Conservation (phyloP, 2,113 vertebrate species). For the Nothoprocta perdicaria region DNA sequence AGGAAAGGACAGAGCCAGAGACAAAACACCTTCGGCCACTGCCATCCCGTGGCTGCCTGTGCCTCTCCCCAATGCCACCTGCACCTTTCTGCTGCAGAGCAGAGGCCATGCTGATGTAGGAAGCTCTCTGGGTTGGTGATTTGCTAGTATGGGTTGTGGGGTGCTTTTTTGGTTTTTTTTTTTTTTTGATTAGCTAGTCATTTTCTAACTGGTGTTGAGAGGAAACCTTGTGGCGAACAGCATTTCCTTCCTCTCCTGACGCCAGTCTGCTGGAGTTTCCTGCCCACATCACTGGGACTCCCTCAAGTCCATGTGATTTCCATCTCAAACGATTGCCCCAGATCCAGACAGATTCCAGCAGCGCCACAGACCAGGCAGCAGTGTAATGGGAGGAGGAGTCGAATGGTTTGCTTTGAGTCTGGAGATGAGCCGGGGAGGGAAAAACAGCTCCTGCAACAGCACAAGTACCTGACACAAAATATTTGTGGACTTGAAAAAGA, state of each 20-base stretch:
- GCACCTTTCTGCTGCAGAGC: neutral
- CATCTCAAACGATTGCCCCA: neutral
- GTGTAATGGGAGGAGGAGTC: neutral
- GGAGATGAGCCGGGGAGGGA: constrained; percentile 12
- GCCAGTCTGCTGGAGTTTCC: neutral
- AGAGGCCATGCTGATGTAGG: neutral
- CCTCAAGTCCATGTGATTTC: neutral
- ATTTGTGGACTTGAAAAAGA: constrained; percentile 15
- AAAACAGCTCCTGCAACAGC: neutral
- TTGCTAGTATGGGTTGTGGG: constrained; percentile 1
- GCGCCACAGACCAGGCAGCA: neutral
- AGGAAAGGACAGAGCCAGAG: constrained; percentile 67
- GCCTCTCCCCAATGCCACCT: neutral
- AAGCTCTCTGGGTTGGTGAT: constrained; percentile 40
- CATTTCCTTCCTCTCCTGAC: neutral
- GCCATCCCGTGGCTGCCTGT: neutral
- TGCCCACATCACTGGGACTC: neutral
- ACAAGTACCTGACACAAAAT: neutral
- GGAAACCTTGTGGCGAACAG: neutral
- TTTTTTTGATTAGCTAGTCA: neutral
- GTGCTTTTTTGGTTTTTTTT: neutral
- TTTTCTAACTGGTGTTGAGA: constrained; percentile 31
- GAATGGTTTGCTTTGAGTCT: constrained; percentile 41
- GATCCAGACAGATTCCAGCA: neutral
- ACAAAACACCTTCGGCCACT: neutral